Evolutionary conservation across 2,888 invertebrate genomes (phyloP), one percentile per base, ranked within the genome.

Genomic region (Hirtodrosophila trivittata): DNA sequence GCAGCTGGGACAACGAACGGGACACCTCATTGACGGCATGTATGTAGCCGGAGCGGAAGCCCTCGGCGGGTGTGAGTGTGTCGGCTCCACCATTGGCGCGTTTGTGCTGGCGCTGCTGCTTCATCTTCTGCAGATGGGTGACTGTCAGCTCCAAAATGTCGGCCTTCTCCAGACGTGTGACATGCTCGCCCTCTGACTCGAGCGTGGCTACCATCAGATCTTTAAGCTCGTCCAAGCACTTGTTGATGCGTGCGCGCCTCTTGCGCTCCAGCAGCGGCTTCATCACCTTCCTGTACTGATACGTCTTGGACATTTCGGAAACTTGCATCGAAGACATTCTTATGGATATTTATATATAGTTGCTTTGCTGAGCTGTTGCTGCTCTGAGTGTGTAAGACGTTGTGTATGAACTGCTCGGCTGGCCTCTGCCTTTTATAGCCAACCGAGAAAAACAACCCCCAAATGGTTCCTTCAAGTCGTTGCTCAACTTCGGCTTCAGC

Each of bases 211-310:
- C 96, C 95, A 97, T 96, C 87, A 97, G 91, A 91, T 97, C 97
- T 90, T 97, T 97, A 47, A 97, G 93, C 89, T 97, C 96, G 90
- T 97, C 97, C 87, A 97, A 92, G 91, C 97, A 97, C 83, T 96
- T 95, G 91, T 97, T 97, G 92, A 97, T 97, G 90, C 97, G 93
- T 74, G 97, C 97, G 72, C 97, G 93, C 51, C 97, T 93, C 90
- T 97, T 96, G 84, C 97, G 93, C 91, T 97, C 97, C 84, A 97
- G 92, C 96, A 97, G 95, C 88, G 97, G 97, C 91, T 97, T 97
- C 96, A 97, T 97, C 88, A 97, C 96, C 94, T 97, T 97, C 91
- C 97, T 94, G 92, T 97, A 97, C 91, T 97, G 97, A 91, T 97
- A 97, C 89, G 97, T 97, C 91, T 97, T 94, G 86, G 97, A 97